phyloP scores from a whole-genome alignment of 35 echinoderm and acorn worm species.

The Acanthaster planci region DNA sequence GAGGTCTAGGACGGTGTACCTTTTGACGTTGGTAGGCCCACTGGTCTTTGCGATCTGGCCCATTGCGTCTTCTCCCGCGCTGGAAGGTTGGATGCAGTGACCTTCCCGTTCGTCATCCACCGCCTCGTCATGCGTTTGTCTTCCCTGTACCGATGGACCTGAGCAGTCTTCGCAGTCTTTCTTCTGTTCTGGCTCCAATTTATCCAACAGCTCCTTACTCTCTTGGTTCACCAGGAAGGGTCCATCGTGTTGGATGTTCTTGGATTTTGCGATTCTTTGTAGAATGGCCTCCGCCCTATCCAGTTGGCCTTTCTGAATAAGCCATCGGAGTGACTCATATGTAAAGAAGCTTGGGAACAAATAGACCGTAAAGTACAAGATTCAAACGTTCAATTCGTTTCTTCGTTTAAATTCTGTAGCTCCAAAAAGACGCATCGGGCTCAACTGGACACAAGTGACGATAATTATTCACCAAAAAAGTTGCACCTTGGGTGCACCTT shows the following conservation, averaged over 20 bases:
- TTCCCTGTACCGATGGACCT: neutral
- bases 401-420: no score
- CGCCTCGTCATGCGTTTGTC: neutral
- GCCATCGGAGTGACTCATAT: conserved; percentile 33
- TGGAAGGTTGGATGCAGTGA: neutral
- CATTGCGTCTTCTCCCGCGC: neutral
- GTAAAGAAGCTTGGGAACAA: neutral
- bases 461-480: no score
- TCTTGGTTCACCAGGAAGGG: neutral
- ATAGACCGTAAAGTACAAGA: neutral
- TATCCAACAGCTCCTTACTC: neutral
- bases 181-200: neutral
- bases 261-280: conserved; percentile 64
- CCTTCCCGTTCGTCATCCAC: neutral
- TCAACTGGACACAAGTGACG: no score
- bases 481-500: no score
- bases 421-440: no score
- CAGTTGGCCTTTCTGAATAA: conserved; percentile 36
- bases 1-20: neutral
- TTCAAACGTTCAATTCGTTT: neutral
- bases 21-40: neutral
- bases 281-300: conserved; percentile 50
- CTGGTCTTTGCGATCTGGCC: neutral
- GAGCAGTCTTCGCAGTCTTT: no score
- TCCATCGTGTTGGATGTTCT: conserved; percentile 33